Base-by-base conservation (phyloP, 1,140 invertebrate species). In the Homalodisca vitripennis region DNA sequence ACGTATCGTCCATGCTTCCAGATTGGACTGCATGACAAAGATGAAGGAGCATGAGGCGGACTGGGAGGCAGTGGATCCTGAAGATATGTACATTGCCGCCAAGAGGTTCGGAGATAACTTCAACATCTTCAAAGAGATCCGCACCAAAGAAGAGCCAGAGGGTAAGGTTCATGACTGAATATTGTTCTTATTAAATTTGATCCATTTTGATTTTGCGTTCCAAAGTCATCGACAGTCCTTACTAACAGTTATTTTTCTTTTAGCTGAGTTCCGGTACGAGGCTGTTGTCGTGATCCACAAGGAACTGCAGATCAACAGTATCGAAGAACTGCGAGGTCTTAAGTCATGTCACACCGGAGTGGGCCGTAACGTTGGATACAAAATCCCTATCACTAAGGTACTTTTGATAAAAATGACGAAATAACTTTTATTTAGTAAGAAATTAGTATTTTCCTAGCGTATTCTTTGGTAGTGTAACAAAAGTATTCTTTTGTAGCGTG, bases 261-360 rank as follows among this genome's bases (percentile, higher is more conserved):
- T 74, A 85, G 89, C 88, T 55, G 83, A 85, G 65, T 91, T 90
- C 77, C 83, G 89, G 29, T 92, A 92, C 74, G 88, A 92, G 79
- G 89, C 89, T 3, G 89, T 92, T 0, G 90, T 89, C 6, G 84
- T 93, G 1, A 82, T 93, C 0, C 88, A 88, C 75, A 91, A 91
- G 69, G 84, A 86, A 51, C 79, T 87, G 1, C 76, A 85, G 0
- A 88, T 92, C 48, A 83, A 84, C 62, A 85, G 81, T 29, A 77
- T 90, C 17, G 80, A 86, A 64, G 85, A 87, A 62, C 77, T 93
- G 24, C 85, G 85, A 63, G 89, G 89, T 6, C 80, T 90, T 32
- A 89, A 87, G 72, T 92, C 91, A 1, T 93, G 91, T 75, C 91
- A 93, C 76, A 92, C 90, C 0, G 90, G 90, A 0, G 86, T 91